A percentile compares a stretch with the other conserved stretches of the same genome.
These are phyloP conservation scores for Cryptocheilus praepositus DNA, from an alignment of 2,888 invertebrate genomes.

Conservation along the genomic window DNA sequence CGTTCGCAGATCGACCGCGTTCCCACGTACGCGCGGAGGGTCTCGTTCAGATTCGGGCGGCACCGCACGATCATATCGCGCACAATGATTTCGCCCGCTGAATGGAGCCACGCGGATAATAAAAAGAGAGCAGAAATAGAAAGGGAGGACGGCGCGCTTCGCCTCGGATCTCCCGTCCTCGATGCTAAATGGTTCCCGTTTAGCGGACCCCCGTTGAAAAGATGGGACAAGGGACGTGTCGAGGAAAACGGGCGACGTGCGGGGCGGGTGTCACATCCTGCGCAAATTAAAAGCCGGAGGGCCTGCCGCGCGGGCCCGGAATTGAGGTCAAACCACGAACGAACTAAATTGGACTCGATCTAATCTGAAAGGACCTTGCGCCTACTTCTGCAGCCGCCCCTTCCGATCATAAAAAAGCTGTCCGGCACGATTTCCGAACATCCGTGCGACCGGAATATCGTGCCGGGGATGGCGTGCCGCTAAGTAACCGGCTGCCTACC, in stretches of 20 bases:
- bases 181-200: constrained; percentile 53
- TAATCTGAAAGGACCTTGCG: constrained; percentile 52
- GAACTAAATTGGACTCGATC: constrained; percentile 52
- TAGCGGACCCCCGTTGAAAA: constrained; percentile 30
- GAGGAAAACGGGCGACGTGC: background rate
- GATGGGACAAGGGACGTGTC: constrained; percentile 6
- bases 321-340: constrained; percentile 55
- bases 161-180: constrained; percentile 22
- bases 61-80: too few species aligned
- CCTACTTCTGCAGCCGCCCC: constrained; percentile 33
- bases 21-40: too few species aligned
- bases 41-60: too few species aligned
- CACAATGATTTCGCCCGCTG: too few species aligned
- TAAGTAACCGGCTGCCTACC: background rate
- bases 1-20: too few species aligned
- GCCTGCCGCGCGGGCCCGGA: constrained; percentile 31
- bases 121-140: constrained; percentile 19
- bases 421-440: constrained; percentile 3
- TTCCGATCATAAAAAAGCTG: constrained; percentile 13
- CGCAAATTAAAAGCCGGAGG: constrained; percentile 55
- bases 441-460: background rate
- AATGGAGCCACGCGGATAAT: too few species aligned
- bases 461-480: background rate
- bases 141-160: constrained; percentile 27
- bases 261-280: constrained; percentile 60